A percentile compares a stretch with the other conserved stretches of the same genome.
Evolutionary conservation across 2,113 vertebrate species (phyloP).

Genomic region (Planiliza haematocheilus): DNA sequence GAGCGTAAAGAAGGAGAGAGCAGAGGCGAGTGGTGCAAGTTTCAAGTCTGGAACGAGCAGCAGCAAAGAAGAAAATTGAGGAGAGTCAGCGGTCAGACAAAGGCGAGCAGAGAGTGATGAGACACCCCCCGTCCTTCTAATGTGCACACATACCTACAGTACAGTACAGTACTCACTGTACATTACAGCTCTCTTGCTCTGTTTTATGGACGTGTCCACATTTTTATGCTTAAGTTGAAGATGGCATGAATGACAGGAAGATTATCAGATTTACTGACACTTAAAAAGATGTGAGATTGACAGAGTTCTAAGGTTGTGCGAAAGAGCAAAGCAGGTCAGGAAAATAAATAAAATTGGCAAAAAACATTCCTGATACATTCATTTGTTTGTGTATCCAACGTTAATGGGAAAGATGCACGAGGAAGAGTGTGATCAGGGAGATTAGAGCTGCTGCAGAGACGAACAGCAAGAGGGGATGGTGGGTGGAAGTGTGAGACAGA

Average conservation of each 20-base stretch:
- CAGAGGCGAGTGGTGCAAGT: neutral
- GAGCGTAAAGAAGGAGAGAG: conserved; percentile 7
- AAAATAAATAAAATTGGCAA: neutral
- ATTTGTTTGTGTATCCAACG: conserved; percentile 15
- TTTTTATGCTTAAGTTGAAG: conserved; percentile 1
- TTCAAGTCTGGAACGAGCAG: conserved; percentile 19
- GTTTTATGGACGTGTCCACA: neutral
- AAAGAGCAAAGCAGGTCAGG: neutral
- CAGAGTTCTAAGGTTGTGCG: neutral
- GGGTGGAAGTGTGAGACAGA: conserved; percentile 74
- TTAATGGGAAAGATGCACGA: conserved; percentile 8
- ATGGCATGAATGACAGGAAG: too few species aligned
- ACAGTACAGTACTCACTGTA: neutral
- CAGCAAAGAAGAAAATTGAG: conserved; percentile 29
- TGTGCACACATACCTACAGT: neutral
- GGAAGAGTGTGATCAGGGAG: conserved; percentile 20
- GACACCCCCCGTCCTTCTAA: neutral
- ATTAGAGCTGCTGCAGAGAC: conserved; percentile 40
- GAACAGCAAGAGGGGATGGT: conserved; percentile 35
- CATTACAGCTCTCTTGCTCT: conserved; percentile 5
- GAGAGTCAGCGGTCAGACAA: neutral
- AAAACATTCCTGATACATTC: neutral
- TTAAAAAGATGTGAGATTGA: neutral
- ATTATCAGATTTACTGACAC: too few species aligned
- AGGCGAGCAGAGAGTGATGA: neutral